These are phyloP conservation scores for Eugnorisma glareosa DNA, from an alignment of 2,888 invertebrate species.

Conservation along the genomic window DNA sequence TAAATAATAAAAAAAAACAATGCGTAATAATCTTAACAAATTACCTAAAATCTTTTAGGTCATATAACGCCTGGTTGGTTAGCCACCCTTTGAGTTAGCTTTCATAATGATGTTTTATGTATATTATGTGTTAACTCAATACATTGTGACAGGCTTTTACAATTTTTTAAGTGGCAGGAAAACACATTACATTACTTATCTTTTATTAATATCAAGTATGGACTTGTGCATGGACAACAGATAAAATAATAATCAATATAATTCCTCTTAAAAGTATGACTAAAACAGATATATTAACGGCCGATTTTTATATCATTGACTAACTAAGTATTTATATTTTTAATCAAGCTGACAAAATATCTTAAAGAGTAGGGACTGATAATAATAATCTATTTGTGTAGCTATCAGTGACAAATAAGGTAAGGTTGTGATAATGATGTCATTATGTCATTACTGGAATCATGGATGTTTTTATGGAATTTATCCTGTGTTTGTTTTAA, in stretches of 20 bases:
- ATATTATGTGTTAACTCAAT: neutral
- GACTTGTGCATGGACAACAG: slow-evolving; percentile 15
- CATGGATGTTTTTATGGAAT: slow-evolving; percentile 15
- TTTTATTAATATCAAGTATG: slow-evolving; percentile 9
- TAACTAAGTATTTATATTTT: slow-evolving; percentile 37
- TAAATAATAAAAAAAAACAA: too few relatives aligned
- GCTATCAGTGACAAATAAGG: slow-evolving; percentile 48
- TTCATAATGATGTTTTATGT: too few relatives aligned
- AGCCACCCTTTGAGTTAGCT: too few relatives aligned
- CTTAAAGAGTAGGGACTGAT: slow-evolving; percentile 33
- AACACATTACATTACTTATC: neutral
- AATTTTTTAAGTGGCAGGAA: slow-evolving; percentile 12
- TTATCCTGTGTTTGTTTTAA: slow-evolving; percentile 46
- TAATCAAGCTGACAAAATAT: slow-evolving; percentile 34
- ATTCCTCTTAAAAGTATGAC: slow-evolving; percentile 17
- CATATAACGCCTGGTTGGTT: too few relatives aligned
- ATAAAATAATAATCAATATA: slow-evolving; percentile 6
- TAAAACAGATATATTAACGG: neutral
- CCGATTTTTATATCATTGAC: slow-evolving; percentile 23
- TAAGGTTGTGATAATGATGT: slow-evolving; percentile 41
- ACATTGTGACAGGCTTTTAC: neutral
- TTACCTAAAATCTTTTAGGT: too few relatives aligned
- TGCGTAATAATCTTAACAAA: too few relatives aligned
- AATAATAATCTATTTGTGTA: slow-evolving; percentile 42
- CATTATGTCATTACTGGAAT: slow-evolving; percentile 27